Conservation (phyloP, 2,888 invertebrate genomes). For the Pyralis farinalis region DNA sequence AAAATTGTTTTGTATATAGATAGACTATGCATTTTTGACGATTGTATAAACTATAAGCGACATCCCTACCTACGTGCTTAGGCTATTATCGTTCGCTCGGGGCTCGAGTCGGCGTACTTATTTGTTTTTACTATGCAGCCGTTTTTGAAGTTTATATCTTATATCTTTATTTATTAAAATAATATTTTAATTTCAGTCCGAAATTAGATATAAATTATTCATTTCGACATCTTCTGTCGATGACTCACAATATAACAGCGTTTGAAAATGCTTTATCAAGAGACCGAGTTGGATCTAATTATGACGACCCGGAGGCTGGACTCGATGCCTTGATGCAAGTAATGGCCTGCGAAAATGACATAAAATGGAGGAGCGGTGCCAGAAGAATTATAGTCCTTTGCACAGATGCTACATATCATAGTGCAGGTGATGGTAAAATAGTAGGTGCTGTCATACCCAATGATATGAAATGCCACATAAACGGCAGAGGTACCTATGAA, state of each 20-base stretch:
- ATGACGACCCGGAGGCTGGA: slow-evolving; percentile 90
- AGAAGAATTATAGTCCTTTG: slow-evolving; percentile 88
- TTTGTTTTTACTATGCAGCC: too few species aligned
- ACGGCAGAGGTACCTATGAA: slow-evolving; percentile 70
- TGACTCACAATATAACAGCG: slow-evolving; percentile 78
- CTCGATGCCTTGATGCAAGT: slow-evolving; percentile 94
- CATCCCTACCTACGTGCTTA: too few species aligned
- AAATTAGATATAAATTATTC: slow-evolving; percentile 63
- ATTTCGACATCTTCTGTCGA: slow-evolving; percentile 86
- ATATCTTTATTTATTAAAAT: background rate
- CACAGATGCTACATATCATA: slow-evolving; percentile 90
- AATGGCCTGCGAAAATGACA: slow-evolving; percentile 84
- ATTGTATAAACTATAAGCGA: too few species aligned
- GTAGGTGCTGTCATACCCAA: slow-evolving; percentile 85
- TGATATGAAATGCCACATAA: slow-evolving; percentile 85
- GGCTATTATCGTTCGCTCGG: too few species aligned
- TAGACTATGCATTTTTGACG: too few species aligned
- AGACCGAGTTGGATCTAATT: slow-evolving; percentile 61
- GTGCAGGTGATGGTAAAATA: slow-evolving; percentile 90
- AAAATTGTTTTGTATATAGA: too few species aligned
- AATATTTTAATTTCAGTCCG: slow-evolving; percentile 64
- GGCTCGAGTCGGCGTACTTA: too few species aligned
- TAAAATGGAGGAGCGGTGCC: slow-evolving; percentile 88
- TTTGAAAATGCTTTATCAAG: slow-evolving; percentile 35
- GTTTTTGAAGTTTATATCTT: too few species aligned